Conservation (phyloP, 2,888 invertebrate genomes). For the Metellina segmentata region DNA sequence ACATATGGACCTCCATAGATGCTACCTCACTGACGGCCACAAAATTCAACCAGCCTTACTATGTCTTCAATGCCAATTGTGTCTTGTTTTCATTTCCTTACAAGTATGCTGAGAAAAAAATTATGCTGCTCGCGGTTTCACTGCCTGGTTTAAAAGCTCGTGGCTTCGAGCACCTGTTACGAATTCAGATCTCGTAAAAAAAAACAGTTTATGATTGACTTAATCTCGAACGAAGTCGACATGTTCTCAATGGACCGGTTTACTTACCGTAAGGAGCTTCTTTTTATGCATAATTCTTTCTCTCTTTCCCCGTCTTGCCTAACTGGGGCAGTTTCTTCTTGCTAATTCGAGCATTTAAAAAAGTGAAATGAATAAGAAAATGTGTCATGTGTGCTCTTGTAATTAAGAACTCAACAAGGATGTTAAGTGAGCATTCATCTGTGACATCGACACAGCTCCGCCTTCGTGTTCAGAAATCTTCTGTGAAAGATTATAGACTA, state of each 20-base stretch:
- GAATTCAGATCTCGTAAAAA: neutral
- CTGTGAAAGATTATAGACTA: neutral
- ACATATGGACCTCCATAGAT: too few relatives aligned
- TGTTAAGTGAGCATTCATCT: conserved; percentile 14
- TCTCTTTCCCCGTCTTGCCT: neutral
- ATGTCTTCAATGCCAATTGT: too few relatives aligned
- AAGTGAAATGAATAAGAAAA: conserved; percentile 30
- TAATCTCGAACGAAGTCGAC: neutral
- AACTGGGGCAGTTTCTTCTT: conserved; percentile 36
- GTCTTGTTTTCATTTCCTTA: too few relatives aligned
- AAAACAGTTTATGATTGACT: neutral
- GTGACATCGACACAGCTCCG: conserved; percentile 4
- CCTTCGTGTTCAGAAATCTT: neutral
- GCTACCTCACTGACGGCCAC: too few relatives aligned
- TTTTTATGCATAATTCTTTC: neutral
- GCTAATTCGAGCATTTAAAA: conserved; percentile 34
- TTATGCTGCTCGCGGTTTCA: too few relatives aligned
- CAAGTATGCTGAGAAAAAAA: too few relatives aligned
- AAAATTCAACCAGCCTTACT: too few relatives aligned
- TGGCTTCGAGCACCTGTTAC: neutral
- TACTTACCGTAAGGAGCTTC: neutral
- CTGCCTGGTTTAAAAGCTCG: too few relatives aligned
- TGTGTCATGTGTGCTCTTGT: neutral
- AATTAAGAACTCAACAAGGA: conserved; percentile 32
- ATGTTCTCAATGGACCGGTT: conserved; percentile 2